phyloP scores from a whole-genome alignment of 2,888 invertebrate species.

The Chymomyza procnemis region DNA sequence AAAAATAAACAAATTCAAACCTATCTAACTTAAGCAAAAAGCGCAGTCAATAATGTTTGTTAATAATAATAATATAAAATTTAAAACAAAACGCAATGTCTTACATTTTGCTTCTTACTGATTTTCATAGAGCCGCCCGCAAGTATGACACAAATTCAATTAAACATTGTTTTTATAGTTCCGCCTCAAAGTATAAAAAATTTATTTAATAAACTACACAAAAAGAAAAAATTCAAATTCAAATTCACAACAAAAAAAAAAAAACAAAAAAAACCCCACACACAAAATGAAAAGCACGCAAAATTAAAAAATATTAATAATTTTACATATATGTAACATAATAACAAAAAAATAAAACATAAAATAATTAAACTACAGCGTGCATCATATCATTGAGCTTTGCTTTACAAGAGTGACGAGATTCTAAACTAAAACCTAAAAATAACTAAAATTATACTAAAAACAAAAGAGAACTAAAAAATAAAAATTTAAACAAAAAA shows the following conservation, averaged over 20 bases:
- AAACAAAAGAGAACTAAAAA: background rate
- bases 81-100: slow-evolving; percentile 2
- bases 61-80: background rate
- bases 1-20: slow-evolving; percentile 4
- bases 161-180: slow-evolving; percentile 10
- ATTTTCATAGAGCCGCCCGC: background rate
- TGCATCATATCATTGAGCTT: slow-evolving; percentile 74
- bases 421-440: slow-evolving; percentile 50
- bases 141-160: background rate
- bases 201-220: background rate
- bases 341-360: slow-evolving; percentile 11
- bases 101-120: background rate
- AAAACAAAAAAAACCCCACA: slow-evolving; percentile 27
- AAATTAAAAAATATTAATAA: background rate
- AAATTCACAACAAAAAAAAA: slow-evolving; percentile 4
- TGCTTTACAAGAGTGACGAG: slow-evolving; percentile 57
- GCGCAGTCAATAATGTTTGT: slow-evolving; percentile 1
- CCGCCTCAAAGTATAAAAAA: slow-evolving; percentile 17
- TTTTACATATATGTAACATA: background rate
- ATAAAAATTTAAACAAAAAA: background rate
- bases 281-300: slow-evolving; percentile 5
- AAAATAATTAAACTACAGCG: slow-evolving; percentile 24
- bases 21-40: slow-evolving; percentile 5
- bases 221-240: slow-evolving; percentile 22
- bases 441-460: slow-evolving; percentile 10